Conservation (phyloP, 2,113 vertebrate species). For the Hypomesus transpacificus region DNA sequence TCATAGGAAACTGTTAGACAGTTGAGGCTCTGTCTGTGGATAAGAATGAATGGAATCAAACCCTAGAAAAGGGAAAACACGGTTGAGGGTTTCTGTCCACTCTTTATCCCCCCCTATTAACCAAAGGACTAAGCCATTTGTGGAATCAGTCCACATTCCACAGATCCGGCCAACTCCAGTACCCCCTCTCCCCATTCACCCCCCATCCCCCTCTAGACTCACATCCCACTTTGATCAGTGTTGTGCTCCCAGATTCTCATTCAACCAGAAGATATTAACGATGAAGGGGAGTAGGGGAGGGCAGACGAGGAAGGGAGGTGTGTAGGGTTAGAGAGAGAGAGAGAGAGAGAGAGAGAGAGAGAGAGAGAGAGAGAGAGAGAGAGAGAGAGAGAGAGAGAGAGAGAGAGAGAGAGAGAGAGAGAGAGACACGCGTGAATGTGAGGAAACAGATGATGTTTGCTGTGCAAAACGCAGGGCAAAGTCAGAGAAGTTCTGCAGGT, state of each 20-base stretch:
- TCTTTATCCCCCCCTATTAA: conserved; percentile 15
- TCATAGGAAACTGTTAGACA: no score
- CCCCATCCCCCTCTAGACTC: conserved; percentile 40
- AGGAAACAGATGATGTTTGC: no score
- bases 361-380: background rate
- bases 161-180: conserved; percentile 39
- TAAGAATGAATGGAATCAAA: no score
- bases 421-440: no score
- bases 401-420: background rate
- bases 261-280: conserved; percentile 70
- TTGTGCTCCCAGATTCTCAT: conserved; percentile 66
- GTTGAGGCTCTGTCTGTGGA: no score
- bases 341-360: conserved; percentile 29
- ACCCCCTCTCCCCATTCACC: conserved; percentile 7
- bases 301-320: conserved; percentile 37
- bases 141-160: conserved; percentile 67
- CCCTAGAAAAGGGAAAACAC: no score
- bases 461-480: no score
- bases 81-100: background rate
- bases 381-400: background rate
- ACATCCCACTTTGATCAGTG: conserved; percentile 64
- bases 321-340: background rate
- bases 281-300: conserved; percentile 45
- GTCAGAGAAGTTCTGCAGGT: background rate
- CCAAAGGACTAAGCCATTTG: conserved; percentile 30